phyloP scores from a whole-genome alignment of 2,797 vertebrate species.

The Premnoplex brunnescens region DNA sequence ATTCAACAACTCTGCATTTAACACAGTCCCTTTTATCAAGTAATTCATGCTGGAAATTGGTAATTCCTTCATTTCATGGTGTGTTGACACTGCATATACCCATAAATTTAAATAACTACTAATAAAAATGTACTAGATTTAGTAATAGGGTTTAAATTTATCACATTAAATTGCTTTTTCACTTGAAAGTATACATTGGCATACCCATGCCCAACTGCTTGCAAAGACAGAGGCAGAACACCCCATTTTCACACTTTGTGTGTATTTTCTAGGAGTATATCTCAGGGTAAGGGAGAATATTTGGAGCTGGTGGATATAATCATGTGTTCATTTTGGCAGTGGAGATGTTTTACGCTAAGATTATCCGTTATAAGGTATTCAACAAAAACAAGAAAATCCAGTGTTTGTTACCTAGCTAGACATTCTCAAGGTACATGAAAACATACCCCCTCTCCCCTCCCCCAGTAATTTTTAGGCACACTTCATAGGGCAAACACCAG shows the following conservation, averaged over 20 bases:
- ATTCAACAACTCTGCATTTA: slow-evolving; percentile 22
- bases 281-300: not conserved
- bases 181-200: not conserved
- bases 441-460: accelerated
- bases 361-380: not conserved
- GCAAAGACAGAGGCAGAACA: not conserved
- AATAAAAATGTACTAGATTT: not conserved
- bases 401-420: not conserved
- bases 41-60: slow-evolving; percentile 39
- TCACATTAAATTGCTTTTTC: not conserved
- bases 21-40: slow-evolving; percentile 8
- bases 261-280: not conserved
- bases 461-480: not conserved
- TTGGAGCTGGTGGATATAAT: not conserved
- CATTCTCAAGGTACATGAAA: not conserved
- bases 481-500: not conserved
- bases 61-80: slow-evolving; percentile 54
- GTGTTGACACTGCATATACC: not conserved
- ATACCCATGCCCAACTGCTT: not conserved
- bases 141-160: not conserved
- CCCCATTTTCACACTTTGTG: not conserved
- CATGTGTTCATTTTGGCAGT: not conserved
- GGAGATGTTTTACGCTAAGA: not conserved
- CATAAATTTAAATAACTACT: slow-evolving; percentile 37
- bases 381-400: not conserved